A percentile compares a stretch with the other conserved stretches of the same genome.
Evolutionary conservation across 2,797 vertebrate genomes (phyloP).

Genomic region (Cossypha niveicapilla): DNA sequence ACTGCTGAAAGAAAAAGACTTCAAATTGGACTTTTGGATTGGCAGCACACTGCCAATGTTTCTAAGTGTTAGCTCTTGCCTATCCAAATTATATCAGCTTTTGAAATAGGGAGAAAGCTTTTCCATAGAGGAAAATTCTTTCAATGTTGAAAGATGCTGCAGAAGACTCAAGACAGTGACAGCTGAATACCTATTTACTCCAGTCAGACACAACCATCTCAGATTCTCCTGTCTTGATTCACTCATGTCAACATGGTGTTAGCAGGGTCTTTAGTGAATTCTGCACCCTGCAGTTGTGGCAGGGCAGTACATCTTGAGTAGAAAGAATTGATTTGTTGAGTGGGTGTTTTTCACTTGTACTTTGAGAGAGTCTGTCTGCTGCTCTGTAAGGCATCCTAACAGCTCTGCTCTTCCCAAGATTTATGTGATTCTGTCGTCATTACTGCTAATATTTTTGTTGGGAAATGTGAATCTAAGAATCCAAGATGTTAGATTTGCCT

Average conservation of each 20-base stretch:
- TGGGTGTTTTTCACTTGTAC: neutral
- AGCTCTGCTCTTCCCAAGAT: neutral
- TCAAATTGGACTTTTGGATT: constrained; percentile 21
- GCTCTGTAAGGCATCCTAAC: neutral
- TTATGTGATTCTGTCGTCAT: neutral
- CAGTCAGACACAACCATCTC: neutral
- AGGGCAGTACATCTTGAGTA: neutral
- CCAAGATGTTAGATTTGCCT: neutral
- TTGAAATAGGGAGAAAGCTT: constrained; percentile 8
- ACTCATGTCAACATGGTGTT: neutral
- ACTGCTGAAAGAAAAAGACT: neutral
- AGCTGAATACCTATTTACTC: neutral
- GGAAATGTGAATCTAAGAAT: neutral
- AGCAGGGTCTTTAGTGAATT: neutral
- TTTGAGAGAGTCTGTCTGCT: neutral
- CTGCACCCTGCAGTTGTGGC: neutral
- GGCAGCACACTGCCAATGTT: neutral
- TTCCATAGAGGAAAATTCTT: neutral
- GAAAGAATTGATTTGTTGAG: neutral
- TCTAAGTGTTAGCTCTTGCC: neutral
- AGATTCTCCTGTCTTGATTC: neutral
- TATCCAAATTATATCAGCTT: neutral
- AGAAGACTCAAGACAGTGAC: neutral
- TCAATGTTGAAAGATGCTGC: neutral
- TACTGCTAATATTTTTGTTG: neutral